These are phyloP conservation scores for Eurystomus gularis DNA, from an alignment of 2,113 vertebrate species.

Conservation along the genomic window DNA sequence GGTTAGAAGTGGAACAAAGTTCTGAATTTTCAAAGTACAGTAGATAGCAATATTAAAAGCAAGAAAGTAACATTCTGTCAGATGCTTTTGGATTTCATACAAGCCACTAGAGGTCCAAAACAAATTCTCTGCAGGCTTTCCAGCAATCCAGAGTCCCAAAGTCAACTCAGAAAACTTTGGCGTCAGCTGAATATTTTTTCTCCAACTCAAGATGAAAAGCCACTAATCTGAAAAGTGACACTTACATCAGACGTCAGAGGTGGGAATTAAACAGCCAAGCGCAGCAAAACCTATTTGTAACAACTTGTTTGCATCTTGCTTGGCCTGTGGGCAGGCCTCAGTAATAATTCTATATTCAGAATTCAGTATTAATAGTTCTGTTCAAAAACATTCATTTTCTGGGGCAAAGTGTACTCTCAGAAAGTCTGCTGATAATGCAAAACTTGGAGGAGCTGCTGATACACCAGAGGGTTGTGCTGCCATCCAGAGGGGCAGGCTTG, in stretches of 20 bases:
- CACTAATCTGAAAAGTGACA: background rate
- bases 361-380: background rate
- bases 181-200: background rate
- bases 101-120: background rate
- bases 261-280: background rate
- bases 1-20: background rate
- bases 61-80: background rate
- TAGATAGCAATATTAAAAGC: background rate
- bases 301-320: background rate
- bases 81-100: background rate
- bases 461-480: background rate
- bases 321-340: background rate
- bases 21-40: background rate
- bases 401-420: background rate
- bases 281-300: background rate
- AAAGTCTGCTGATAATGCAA: background rate
- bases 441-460: background rate
- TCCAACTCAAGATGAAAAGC: background rate
- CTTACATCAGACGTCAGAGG: background rate
- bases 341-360: background rate
- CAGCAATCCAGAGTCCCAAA: background rate
- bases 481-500: background rate
- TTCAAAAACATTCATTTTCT: background rate
- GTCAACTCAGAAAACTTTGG: background rate
- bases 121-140: background rate